phyloP scores from a whole-genome alignment of 2,797 vertebrate genomes.

The Gouania willdenowi region DNA sequence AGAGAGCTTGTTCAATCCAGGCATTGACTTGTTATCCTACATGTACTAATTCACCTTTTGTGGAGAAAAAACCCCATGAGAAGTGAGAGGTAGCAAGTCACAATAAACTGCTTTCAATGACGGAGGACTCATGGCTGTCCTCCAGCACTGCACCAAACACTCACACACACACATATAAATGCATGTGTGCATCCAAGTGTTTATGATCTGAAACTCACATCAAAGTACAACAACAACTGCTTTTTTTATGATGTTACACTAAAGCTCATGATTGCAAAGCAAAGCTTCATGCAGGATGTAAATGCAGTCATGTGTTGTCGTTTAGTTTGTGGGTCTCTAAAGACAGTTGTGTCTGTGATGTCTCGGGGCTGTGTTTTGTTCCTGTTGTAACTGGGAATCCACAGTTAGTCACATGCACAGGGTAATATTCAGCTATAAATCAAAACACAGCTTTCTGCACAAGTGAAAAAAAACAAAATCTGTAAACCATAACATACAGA shows the following conservation, averaged over 20 bases:
- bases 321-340: constrained; percentile 35
- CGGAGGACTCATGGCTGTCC: constrained; percentile 51
- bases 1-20: too few relatives aligned
- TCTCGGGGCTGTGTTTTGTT: constrained; percentile 49
- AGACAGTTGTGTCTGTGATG: constrained; percentile 30
- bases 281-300: constrained; percentile 23
- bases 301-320: constrained; percentile 46
- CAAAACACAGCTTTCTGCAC: constrained; percentile 9
- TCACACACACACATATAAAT: constrained; percentile 33
- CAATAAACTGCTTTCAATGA: constrained; percentile 63
- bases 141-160: constrained; percentile 61
- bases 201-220: constrained; percentile 24
- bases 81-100: constrained; percentile 35
- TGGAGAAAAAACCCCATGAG: constrained; percentile 14
- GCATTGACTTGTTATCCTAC: too few relatives aligned
- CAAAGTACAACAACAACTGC: constrained; percentile 26
- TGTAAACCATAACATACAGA: constrained; percentile 9
- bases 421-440: constrained; percentile 10
- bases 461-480: too few relatives aligned
- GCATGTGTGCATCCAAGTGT: constrained; percentile 20
- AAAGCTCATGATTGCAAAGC: constrained; percentile 25
- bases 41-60: too few relatives aligned
- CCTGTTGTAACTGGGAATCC: constrained; percentile 37
- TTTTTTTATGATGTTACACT: constrained; percentile 35
- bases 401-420: constrained; percentile 33